Percentiles rank a stretch among this genome's conserved stretches.
Evolutionary conservation across 2,797 vertebrate genomes (phyloP).

Genomic region (Tarsius wallacei): DNA sequence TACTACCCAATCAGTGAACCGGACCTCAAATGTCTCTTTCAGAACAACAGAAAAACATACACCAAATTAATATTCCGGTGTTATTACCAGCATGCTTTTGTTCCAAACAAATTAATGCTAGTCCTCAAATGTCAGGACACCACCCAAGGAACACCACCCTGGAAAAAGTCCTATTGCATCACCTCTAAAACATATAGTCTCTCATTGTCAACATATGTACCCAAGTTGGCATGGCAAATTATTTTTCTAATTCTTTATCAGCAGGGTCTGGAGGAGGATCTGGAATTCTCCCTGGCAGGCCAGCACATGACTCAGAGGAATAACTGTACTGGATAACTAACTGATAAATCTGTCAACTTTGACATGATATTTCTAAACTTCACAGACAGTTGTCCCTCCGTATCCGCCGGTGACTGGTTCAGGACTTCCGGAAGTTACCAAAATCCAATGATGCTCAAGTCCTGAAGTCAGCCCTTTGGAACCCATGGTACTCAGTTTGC

Average conservation of each 20-base stretch:
- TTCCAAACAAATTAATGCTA: neutral
- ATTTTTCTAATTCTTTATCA: slow-evolving; percentile 4
- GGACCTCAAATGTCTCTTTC: neutral
- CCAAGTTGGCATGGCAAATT: neutral
- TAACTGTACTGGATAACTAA: neutral
- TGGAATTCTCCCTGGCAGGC: neutral
- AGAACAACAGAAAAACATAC: neutral
- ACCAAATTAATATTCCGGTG: neutral
- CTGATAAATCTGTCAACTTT: neutral
- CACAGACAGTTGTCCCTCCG: neutral
- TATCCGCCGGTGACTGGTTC: neutral
- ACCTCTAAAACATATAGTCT: neutral
- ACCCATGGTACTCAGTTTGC: neutral
- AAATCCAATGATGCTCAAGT: neutral
- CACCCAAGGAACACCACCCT: neutral
- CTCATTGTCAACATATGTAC: neutral
- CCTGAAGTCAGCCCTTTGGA: neutral
- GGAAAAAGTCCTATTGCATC: neutral
- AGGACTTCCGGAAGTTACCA: neutral
- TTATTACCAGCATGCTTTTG: neutral
- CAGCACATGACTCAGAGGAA: neutral
- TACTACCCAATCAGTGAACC: neutral
- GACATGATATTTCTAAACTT: neutral
- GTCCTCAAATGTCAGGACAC: neutral
- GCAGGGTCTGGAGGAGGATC: neutral